These are phyloP conservation scores for Trachelus tabidus DNA, from an alignment of 2,888 invertebrate genomes.

Conservation along the genomic window DNA sequence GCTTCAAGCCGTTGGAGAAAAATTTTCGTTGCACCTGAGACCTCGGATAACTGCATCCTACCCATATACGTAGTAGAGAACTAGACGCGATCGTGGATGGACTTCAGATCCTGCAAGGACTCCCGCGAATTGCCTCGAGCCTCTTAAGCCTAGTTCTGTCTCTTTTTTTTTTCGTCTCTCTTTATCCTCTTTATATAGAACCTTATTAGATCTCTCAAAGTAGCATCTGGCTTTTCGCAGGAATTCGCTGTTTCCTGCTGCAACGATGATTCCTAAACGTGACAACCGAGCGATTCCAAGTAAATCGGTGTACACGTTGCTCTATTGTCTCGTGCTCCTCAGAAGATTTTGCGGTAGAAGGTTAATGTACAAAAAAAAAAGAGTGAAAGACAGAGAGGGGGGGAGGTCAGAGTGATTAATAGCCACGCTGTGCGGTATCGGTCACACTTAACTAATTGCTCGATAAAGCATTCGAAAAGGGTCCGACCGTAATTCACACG, in stretches of 20 bases:
- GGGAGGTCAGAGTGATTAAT: neutral
- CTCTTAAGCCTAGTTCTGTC: neutral
- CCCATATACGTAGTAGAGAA: neutral
- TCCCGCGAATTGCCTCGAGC: neutral
- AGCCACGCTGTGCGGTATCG: neutral
- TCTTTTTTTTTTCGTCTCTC: neutral
- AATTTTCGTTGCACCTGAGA: constrained; percentile 4
- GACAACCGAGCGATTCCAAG: neutral
- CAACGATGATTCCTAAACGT: neutral
- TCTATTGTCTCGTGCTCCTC: neutral
- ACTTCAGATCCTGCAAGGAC: neutral
- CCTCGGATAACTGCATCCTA: neutral
- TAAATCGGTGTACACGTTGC: neutral
- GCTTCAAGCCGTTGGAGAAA: neutral
- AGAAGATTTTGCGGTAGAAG: neutral
- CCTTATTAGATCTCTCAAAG: neutral
- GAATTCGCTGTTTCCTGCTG: neutral
- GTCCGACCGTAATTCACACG: neutral
- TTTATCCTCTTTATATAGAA: neutral
- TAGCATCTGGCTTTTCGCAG: neutral
- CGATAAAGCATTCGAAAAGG: neutral
- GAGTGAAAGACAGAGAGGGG: neutral
- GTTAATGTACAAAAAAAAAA: neutral
- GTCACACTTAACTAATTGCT: neutral
- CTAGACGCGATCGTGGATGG: neutral